Evolutionary conservation across 2,888 invertebrate genomes (phyloP), one percentile per base, ranked within the genome.

Genomic region (Blera fallax): DNA sequence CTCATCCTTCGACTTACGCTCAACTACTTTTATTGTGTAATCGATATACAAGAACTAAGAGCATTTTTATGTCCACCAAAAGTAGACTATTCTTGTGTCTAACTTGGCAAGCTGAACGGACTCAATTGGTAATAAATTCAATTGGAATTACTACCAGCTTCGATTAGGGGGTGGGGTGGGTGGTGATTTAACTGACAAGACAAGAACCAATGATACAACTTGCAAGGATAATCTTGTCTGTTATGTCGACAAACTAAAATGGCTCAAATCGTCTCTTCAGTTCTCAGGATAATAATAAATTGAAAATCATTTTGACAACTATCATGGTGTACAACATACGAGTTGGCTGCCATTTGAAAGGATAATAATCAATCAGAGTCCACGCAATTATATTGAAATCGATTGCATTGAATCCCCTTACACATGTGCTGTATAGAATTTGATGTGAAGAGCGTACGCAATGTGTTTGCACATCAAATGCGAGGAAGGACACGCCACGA

Each of bases 301-400:
- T 78, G 83, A 54, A 83, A 67, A 83, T 60, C 60, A 52, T 37
- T 80, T 74, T 72, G 80, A 80, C 72, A 85, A 70, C 65, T 45
- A 64, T 73, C 67, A 60, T 24, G 50, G 11, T 40, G 67, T 24
- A 78, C 72, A 73, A 40, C 32, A 50, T n/a, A n/a, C 32, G n/a
- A 34, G 54, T 48, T 43, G 45, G 45, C 60, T 67, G 60, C 56
- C 76, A 85, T 72, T 76, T 52, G 58, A 65, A 67, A 65, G 76
- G 81, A 81, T 81, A 81, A 85, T 67, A 81, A 85, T 85, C 85
- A 85, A 85, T 81, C 85, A 81, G 80, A 45, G 34, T 52, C 67
- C 85, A 81, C 67, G 76, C 76, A 80, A 60, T 72, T 70, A 54
- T 48, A 67, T 72, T 34, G 27, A 62, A 64, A 69, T 81, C 81